phyloP scores from a whole-genome alignment of 1,140 invertebrate species.

The Onthophagus taurus region DNA sequence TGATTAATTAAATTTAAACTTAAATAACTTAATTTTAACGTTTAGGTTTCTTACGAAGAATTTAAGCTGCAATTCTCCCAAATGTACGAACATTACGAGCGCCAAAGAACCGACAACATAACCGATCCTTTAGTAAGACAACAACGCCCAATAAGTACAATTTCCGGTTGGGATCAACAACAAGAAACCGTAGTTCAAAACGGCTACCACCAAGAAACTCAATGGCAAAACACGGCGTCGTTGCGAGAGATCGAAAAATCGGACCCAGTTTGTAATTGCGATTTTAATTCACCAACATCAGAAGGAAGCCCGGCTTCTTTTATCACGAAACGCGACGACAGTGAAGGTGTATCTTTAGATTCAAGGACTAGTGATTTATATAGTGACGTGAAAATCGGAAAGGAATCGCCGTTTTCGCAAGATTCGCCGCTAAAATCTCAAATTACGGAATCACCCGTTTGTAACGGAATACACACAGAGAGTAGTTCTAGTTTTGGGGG shows the following conservation, averaged over 20 bases:
- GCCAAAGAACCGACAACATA: slow-evolving; percentile 85
- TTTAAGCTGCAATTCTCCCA: slow-evolving; percentile 92
- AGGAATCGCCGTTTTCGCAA: slow-evolving; percentile 33
- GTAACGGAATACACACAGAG: slow-evolving; percentile 33
- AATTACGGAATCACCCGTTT: slow-evolving; percentile 26
- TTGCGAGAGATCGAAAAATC: slow-evolving; percentile 38
- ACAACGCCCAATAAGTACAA: slow-evolving; percentile 89
- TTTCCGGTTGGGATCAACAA: slow-evolving; percentile 82
- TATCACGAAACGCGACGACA: slow-evolving; percentile 41
- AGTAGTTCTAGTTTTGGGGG: slow-evolving; percentile 32
- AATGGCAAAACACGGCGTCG: slow-evolving; percentile 37
- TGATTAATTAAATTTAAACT: background rate
- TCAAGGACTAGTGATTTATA: slow-evolving; percentile 44
- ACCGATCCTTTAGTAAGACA: slow-evolving; percentile 86
- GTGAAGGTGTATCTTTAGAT: slow-evolving; percentile 43
- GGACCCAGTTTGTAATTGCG: slow-evolving; percentile 44
- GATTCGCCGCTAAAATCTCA: slow-evolving; percentile 31
- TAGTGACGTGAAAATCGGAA: slow-evolving; percentile 43
- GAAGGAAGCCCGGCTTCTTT: slow-evolving; percentile 46
- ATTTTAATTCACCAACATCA: slow-evolving; percentile 46
- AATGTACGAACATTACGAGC: slow-evolving; percentile 96
- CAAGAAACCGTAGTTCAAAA: slow-evolving; percentile 33
- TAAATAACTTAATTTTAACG: slow-evolving; percentile 5
- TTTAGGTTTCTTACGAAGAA: slow-evolving; percentile 88
- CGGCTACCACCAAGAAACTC: slow-evolving; percentile 39